Conservation (phyloP, 2,797 vertebrate species). For the Astyanax mexicanus region DNA sequence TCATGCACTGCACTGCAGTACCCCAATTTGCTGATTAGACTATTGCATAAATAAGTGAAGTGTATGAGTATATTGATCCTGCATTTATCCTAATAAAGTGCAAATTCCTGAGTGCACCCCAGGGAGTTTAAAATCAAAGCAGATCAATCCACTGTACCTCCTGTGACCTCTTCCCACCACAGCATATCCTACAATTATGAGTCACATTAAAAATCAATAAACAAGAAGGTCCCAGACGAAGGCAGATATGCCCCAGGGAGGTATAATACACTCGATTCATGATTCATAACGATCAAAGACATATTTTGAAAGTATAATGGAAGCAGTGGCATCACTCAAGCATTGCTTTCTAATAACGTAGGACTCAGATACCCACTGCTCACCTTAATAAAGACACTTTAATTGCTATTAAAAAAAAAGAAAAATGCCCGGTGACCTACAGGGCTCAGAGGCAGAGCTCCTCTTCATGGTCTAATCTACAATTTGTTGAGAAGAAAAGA, state of each 20-base stretch:
- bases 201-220: slow-evolving; percentile 25
- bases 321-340: background rate
- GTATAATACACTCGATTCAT: background rate
- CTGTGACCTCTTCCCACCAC: slow-evolving; percentile 3
- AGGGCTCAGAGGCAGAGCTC: background rate
- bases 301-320: background rate
- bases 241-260: background rate
- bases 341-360: background rate
- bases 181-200: slow-evolving; percentile 18
- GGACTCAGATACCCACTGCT: background rate
- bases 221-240: background rate
- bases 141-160: slow-evolving; percentile 4
- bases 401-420: background rate
- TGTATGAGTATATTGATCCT: no score
- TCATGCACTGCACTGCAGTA: no score
- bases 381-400: background rate
- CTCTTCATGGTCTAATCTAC: slow-evolving; percentile 1
- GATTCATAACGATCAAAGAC: background rate
- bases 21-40: no score
- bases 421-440: background rate
- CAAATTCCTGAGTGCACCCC: no score
- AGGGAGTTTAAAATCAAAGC: background rate
- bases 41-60: no score
- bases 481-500: slow-evolving; percentile 3
- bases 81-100: no score